Evolutionary conservation across 2,113 vertebrate species (phyloP), one percentile per base, ranked within the genome.

Genomic region (Larimichthys polyactis): DNA sequence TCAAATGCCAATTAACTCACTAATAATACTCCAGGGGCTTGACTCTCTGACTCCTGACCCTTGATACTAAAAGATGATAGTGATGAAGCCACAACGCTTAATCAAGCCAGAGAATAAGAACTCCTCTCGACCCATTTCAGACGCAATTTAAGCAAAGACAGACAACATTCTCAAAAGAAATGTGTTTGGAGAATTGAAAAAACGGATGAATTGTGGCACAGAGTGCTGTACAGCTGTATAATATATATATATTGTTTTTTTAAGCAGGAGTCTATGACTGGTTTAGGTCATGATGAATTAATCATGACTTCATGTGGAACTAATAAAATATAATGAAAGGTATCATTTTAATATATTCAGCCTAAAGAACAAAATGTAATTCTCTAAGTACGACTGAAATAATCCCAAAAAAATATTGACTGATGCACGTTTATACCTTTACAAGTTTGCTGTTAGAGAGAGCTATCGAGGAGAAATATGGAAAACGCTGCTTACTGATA

Each of bases 1-100:
- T 68, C n/a, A 9, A 51, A 54, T 29, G 32, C 62, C 77, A 81
- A 87, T 88, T 71, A 83, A 59, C 70, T 58, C 32, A 64, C 14
- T 27, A 44, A 48, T 72, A 66, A 75, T 57, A 77, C 63, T 74
- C 62, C 9, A 22, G 60, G 55, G 66, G 43, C 48, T 66, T 57
- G 63, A 78, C 65, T 72, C 43, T 51, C 1, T 78, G 78, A 80
- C 52, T 63, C 79, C 15, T 73, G 76, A 81, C 57, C 49, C 73
- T 14, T 14, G 54, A 63, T 22, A 22, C 48, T 46, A 17, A 29
- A 49, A 44, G 22, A 8, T 40, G 36, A 40, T 40, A 29, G n/a
- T 65, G 44, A 49, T 20, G 32, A 49, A 55, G 60, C 43, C 51
- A 59, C 68, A 64, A 59, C 67, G 36, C 66, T 65, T 46, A 68